phyloP scores from a whole-genome alignment of 2,888 invertebrate species.

The Sisyra nigra region DNA sequence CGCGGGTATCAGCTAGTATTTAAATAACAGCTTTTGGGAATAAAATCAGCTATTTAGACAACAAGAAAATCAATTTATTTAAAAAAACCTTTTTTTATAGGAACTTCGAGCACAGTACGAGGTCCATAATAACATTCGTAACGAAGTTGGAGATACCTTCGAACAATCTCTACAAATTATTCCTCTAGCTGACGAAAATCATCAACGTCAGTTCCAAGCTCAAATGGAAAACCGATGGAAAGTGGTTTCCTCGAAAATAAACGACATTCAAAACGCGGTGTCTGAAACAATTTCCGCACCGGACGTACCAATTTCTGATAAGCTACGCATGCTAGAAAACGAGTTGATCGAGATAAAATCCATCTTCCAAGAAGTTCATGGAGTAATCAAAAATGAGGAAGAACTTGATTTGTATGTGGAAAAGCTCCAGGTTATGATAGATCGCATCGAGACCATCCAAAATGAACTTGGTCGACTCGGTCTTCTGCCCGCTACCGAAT shows the following conservation, averaged over 20 bases:
- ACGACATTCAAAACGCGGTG: constrained; percentile 46
- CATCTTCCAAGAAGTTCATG: constrained; percentile 53
- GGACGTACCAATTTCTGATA: constrained; percentile 57
- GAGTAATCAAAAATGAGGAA: constrained; percentile 68
- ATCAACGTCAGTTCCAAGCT: constrained; percentile 61
- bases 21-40: background rate
- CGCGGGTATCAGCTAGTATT: too few relatives aligned
- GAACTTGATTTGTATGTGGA: constrained; percentile 69
- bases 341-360: constrained; percentile 58
- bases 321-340: constrained; percentile 55
- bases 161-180: constrained; percentile 64
- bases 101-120: constrained; percentile 78
- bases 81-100: constrained; percentile 21
- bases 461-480: constrained; percentile 65
- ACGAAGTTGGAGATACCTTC: constrained; percentile 54
- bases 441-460: constrained; percentile 59
- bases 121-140: constrained; percentile 59
- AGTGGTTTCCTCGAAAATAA: constrained; percentile 43
- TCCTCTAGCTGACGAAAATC: constrained; percentile 70
- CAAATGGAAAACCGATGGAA: constrained; percentile 67
- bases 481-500: constrained; percentile 53
- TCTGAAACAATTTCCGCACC: constrained; percentile 55
- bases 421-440: constrained; percentile 58
- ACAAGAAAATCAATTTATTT: background rate
- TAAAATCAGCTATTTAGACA: background rate